A percentile compares a stretch with the other conserved stretches of the same genome.
These are phyloP conservation scores for Flexamia atlantica DNA, from an alignment of 2,888 invertebrate genomes.

Conservation along the genomic window DNA sequence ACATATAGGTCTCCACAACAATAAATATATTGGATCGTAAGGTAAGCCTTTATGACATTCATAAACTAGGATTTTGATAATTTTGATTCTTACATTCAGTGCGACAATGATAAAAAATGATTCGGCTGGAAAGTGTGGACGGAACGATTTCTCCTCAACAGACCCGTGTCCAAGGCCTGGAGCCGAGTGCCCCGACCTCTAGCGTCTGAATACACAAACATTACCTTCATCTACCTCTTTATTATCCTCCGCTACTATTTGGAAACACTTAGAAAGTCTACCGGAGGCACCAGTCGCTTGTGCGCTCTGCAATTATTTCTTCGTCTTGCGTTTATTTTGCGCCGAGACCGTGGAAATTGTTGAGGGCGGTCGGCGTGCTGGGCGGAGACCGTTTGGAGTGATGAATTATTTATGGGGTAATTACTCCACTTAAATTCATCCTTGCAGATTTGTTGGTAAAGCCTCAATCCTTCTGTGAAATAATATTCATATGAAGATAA, in stretches of 20 bases:
- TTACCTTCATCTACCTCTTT: conserved; percentile 32
- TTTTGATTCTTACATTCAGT: too few relatives aligned
- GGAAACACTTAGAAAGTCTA: conserved; percentile 38
- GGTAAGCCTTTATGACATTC: too few relatives aligned
- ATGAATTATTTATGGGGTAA: conserved; percentile 23
- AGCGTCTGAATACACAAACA: conserved; percentile 26
- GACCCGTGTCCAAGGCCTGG: background rate
- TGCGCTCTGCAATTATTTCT: conserved; percentile 25
- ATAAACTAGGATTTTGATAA: too few relatives aligned
- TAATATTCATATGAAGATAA: too few relatives aligned
- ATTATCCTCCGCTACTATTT: conserved; percentile 44
- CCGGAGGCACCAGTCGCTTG: background rate
- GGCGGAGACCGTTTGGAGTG: background rate
- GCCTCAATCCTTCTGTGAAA: too few relatives aligned
- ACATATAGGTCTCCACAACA: too few relatives aligned
- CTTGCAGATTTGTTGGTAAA: background rate
- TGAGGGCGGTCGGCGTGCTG: background rate
- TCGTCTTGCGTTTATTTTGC: conserved; percentile 34
- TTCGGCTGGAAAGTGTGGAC: background rate
- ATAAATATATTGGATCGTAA: too few relatives aligned
- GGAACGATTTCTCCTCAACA: background rate
- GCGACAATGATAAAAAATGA: too few relatives aligned
- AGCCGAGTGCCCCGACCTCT: background rate
- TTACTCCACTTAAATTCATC: background rate
- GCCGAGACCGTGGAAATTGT: background rate